Conservation (phyloP, 2,888 invertebrate genomes). For the Cataglyphis albicans region DNA sequence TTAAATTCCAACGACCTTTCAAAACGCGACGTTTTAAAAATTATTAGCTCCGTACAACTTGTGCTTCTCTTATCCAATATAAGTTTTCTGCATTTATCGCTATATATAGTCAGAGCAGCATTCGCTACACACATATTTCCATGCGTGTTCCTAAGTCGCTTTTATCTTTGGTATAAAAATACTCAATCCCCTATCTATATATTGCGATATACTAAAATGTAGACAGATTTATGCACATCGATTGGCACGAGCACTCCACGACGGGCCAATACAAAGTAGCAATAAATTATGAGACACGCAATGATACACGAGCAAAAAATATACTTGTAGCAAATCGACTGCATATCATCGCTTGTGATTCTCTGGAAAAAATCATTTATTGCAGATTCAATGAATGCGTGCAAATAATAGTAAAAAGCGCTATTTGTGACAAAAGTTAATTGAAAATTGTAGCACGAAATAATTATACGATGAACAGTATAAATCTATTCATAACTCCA, state of each 20-base stretch:
- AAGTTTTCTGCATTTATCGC: constrained; percentile 43
- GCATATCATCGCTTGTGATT: constrained; percentile 14
- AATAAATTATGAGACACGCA: constrained; percentile 44
- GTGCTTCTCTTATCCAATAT: constrained; percentile 28
- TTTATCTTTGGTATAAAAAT: constrained; percentile 37
- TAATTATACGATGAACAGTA: constrained; percentile 2
- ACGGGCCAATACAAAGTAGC: constrained; percentile 44
- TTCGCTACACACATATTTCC: constrained; percentile 22
- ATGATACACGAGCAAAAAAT: constrained; percentile 69
- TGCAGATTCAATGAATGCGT: background rate
- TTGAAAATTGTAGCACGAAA: constrained; percentile 9
- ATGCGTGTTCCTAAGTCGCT: constrained; percentile 15
- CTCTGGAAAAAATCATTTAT: constrained; percentile 25
- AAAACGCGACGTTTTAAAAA: constrained; percentile 50
- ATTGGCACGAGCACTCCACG: constrained; percentile 64
- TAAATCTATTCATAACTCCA: constrained; percentile 6
- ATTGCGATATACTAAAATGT: background rate
- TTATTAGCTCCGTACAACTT: constrained; percentile 26
- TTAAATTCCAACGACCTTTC: constrained; percentile 35
- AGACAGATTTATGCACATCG: constrained; percentile 54
- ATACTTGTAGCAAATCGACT: constrained; percentile 73
- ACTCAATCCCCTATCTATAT: background rate
- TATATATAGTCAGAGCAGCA: background rate
- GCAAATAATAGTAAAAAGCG: constrained; percentile 6
- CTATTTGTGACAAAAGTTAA: background rate